A percentile compares a stretch with the other conserved stretches of the same genome.
Evolutionary conservation across 2,888 invertebrate genomes (phyloP).

Genomic region (Cinara cedri): DNA sequence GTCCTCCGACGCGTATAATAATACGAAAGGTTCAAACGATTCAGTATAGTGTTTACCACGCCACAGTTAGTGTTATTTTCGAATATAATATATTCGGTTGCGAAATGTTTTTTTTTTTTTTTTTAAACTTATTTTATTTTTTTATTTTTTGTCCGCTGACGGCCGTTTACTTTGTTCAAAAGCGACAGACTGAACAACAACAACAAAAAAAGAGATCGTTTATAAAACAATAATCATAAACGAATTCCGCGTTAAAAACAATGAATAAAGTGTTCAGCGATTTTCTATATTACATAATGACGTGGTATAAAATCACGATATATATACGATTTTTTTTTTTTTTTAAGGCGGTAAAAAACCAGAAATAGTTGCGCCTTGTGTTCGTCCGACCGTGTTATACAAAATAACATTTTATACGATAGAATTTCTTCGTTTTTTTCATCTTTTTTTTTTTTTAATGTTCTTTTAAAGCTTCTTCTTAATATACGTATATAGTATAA

Average conservation of each 20-base stretch:
- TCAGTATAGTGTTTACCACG: too few relatives aligned
- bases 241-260: conserved; percentile 20
- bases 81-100: too few relatives aligned
- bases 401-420: conserved; percentile 28
- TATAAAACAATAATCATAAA: conserved; percentile 22
- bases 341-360: conserved; percentile 21
- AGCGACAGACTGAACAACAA: neutral
- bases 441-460: conserved; percentile 33
- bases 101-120: conserved; percentile 10
- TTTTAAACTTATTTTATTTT: neutral
- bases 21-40: too few relatives aligned
- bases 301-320: conserved; percentile 20
- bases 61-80: too few relatives aligned
- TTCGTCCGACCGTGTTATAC: conserved; percentile 40
- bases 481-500: neutral
- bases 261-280: conserved; percentile 1
- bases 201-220: neutral
- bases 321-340: conserved; percentile 11
- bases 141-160: neutral
- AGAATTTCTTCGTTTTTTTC: neutral
- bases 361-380: conserved; percentile 41
- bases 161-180: neutral
- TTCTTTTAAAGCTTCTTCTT: conserved; percentile 40
- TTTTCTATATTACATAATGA: conserved; percentile 26
- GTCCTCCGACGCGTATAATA: too few relatives aligned